phyloP scores from a whole-genome alignment of 2,113 vertebrate species.

The Oceanites oceanicus region DNA sequence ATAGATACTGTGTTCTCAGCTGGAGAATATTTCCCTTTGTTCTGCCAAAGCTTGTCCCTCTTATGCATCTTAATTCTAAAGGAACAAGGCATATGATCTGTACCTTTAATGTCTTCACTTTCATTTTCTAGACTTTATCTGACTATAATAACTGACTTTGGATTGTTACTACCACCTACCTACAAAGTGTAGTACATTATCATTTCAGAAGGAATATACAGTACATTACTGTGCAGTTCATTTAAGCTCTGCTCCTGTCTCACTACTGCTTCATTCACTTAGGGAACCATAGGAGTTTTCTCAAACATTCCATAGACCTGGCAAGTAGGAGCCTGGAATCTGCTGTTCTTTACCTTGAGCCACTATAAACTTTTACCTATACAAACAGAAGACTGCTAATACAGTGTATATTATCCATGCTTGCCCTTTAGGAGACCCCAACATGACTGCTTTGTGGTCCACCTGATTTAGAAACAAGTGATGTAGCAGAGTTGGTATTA shows the following conservation, averaged over 20 bases:
- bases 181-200: neutral
- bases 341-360: neutral
- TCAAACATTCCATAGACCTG: neutral
- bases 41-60: neutral
- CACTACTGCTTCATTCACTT: neutral
- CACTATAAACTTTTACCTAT: neutral
- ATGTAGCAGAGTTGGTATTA: neutral
- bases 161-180: neutral
- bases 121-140: neutral
- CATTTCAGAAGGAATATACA: neutral
- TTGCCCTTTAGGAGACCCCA: neutral
- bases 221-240: neutral
- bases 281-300: neutral
- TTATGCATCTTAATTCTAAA: neutral
- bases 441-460: neutral
- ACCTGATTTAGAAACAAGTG: neutral
- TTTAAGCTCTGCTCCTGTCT: neutral
- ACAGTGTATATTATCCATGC: neutral
- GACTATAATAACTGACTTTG: neutral
- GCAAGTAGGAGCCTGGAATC: neutral
- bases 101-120: neutral
- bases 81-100: neutral
- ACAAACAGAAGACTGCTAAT: neutral
- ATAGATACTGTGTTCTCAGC: neutral
- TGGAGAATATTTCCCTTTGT: neutral